Percentiles rank a stretch among this genome's conserved stretches.
Evolutionary conservation across 1,140 invertebrate species (phyloP).

Genomic region (Metaphire vulgaris): DNA sequence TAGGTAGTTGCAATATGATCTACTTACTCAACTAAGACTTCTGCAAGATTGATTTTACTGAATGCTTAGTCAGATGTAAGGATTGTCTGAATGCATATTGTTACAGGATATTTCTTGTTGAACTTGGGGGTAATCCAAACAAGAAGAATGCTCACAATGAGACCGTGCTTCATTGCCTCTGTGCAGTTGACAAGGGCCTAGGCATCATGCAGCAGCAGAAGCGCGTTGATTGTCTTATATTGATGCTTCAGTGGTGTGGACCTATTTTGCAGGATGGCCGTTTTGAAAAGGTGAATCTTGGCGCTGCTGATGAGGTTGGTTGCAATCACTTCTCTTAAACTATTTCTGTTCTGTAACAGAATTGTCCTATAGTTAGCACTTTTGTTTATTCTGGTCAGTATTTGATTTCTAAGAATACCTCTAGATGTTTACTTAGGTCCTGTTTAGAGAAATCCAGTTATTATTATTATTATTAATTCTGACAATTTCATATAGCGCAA

Average conservation of each 20-base stretch:
- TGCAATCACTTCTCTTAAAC: no score
- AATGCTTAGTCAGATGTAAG: no score
- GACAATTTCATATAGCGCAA: no score
- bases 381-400: not conserved
- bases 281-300: conserved; percentile 59
- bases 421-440: no score
- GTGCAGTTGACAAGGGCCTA: conserved; percentile 52
- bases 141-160: conserved; percentile 63
- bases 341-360: no score
- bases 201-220: conserved; percentile 58
- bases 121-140: conserved; percentile 64
- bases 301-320: conserved; percentile 59
- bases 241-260: conserved; percentile 62
- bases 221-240: conserved; percentile 58
- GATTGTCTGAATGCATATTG: conserved; percentile 8
- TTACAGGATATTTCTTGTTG: conserved; percentile 61
- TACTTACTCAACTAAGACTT: no score
- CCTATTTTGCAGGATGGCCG: conserved; percentile 55
- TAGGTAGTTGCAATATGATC: no score
- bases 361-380: no score
- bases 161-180: conserved; percentile 61
- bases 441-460: no score
- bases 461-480: no score
- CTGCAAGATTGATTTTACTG: no score
- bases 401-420: conserved; percentile 15